These are phyloP conservation scores for Bactericera cockerelli DNA, from an alignment of 1,140 invertebrate genomes.

Conservation along the genomic window DNA sequence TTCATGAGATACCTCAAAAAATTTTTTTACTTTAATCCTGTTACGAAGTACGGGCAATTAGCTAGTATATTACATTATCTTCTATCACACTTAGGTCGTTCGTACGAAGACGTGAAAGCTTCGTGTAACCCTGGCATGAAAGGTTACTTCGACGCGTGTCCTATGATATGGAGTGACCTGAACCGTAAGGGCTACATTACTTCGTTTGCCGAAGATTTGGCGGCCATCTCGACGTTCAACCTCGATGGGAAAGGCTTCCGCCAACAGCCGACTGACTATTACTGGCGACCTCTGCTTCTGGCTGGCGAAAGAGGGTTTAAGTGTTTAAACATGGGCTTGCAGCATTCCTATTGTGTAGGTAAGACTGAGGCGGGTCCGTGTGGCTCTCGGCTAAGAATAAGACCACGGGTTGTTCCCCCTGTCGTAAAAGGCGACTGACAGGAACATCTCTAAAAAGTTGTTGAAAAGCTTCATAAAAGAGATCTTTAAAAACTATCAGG, in stretches of 20 bases:
- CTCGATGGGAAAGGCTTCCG: conserved; percentile 62
- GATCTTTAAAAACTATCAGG: no score
- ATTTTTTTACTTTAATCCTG: no score
- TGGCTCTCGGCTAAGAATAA: no score
- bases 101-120: no score
- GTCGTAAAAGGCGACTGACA: no score
- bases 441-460: no score
- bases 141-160: conserved; percentile 41
- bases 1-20: no score
- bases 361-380: no score
- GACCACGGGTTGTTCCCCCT: no score
- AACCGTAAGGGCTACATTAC: conserved; percentile 52
- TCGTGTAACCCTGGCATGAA: conserved; percentile 33
- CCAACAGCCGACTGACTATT: conserved; percentile 64
- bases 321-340: not conserved
- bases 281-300: conserved; percentile 55
- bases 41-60: no score
- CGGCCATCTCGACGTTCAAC: conserved; percentile 61
- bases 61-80: no score
- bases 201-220: conserved; percentile 60
- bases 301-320: conserved; percentile 35
- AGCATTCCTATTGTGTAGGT: conserved; percentile 24
- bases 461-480: no score
- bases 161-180: conserved; percentile 65
- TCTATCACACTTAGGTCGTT: conserved; percentile 64